phyloP scores from a whole-genome alignment of 2,797 vertebrate species.

The Myioborus miniatus region DNA sequence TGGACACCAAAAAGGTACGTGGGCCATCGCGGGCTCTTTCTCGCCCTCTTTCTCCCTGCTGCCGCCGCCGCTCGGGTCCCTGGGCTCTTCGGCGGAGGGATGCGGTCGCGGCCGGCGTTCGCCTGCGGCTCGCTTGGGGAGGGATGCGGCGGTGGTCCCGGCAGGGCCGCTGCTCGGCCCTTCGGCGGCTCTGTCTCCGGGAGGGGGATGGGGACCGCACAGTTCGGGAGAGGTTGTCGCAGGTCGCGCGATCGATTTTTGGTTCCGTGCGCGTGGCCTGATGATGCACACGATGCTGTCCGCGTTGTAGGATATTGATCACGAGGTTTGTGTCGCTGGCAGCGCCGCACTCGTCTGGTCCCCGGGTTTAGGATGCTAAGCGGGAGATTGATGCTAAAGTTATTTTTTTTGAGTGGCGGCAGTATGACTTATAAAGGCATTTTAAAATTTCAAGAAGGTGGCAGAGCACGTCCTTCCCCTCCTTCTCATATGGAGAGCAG shows the following conservation, averaged over 20 bases:
- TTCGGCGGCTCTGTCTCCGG: no score
- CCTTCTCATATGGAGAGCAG: rapidly evolving
- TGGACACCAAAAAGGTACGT: background rate
- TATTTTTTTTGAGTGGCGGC: background rate
- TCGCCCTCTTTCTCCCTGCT: background rate
- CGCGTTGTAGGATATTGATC: background rate
- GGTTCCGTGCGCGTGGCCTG: background rate
- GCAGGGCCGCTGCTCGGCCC: background rate
- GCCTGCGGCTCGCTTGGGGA: rapidly evolving
- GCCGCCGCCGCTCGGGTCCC: background rate
- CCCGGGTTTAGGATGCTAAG: background rate
- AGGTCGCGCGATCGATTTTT: background rate
- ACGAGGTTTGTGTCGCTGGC: background rate
- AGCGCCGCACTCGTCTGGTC: background rate
- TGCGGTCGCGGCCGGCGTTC: background rate
- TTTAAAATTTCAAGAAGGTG: background rate
- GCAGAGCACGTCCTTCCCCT: rapidly evolving
- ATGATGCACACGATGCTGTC: background rate
- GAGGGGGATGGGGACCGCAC: rapidly evolving
- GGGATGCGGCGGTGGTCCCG: background rate
- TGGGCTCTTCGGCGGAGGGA: no score
- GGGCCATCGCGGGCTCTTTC: rapidly evolving
- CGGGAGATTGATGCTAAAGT: rapidly evolving
- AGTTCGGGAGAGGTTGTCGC: background rate
- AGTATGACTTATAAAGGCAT: rapidly evolving